Base-by-base conservation (phyloP, 2,797 vertebrate species). In the Okamejei kenojei region DNA sequence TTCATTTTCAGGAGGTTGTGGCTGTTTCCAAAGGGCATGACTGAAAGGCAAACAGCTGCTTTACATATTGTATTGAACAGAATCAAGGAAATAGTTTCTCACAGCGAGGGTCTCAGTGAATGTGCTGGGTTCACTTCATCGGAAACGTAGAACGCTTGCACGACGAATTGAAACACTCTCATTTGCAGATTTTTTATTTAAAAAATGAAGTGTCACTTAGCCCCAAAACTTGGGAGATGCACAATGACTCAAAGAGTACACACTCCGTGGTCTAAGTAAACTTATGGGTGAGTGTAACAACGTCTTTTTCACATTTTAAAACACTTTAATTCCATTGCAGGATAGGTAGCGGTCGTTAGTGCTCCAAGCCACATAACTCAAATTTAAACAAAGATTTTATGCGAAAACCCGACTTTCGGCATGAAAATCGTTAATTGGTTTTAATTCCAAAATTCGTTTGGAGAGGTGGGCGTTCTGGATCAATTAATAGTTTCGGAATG, bases 1-100 rank as follows among this genome's bases (percentile, higher is more conserved):
- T 98, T 98, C 96, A 97, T 95, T 97, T 99, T 99, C 95, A 96
- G 7, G 93, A 96, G 93, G 95, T 99, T 99, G 97, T 99, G 98
- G 93, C 97, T 98, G 96, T 98, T 99, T 94, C 98, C 97, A 96
- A 99, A 99, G 94, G 98, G 98, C 99, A 99, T 99, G 96, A 94
- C 93, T 26, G 95, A 93, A 94, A 94, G 7, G 73, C 65, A 82
- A 86, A 73, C 32, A 45, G 71, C 38, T 29, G 78, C 26, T 93
- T 93, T 54, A 76, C 1, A 61, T 74, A 74, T 74, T 23, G 1
- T 21, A 74, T 74, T 92, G 17, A 29, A 92, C 7, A 58, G 13
- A 4, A 58, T 21, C 9, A 82, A 58, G 19, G 38, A 54, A 9
- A 38, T 38, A 26, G 45, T 8, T 54, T 26, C 38, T 11, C 10